A percentile compares a stretch with the other conserved stretches of the same genome.
Conservation (phyloP, 2,888 invertebrate genomes). For the Microchrysa polita region DNA sequence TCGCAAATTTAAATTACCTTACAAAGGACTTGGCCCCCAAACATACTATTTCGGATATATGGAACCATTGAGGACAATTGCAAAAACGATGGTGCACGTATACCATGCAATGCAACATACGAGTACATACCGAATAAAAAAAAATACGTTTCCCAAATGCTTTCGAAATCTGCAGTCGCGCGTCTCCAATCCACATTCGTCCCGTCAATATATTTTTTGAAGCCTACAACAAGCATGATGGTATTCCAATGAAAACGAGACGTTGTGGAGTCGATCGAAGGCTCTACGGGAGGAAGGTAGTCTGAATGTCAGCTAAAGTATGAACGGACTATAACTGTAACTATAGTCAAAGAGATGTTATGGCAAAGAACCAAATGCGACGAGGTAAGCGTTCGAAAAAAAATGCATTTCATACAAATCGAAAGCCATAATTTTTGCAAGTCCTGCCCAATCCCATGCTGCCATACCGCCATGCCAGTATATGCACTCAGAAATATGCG, state of each 20-base stretch:
- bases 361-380: conserved; percentile 31
- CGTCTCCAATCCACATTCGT: conserved; percentile 43
- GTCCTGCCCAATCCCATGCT: conserved; percentile 45
- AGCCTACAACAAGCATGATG: conserved; percentile 39
- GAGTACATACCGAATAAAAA: background rate
- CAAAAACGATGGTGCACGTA: conserved; percentile 36
- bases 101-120: conserved; percentile 13
- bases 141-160: conserved; percentile 28
- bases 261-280: background rate
- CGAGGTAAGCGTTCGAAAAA: conserved; percentile 41
- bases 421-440: conserved; percentile 50
- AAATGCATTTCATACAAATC: conserved; percentile 50
- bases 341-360: conserved; percentile 3
- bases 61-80: background rate
- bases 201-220: conserved; percentile 40
- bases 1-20: conserved; percentile 46
- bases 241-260: conserved; percentile 18
- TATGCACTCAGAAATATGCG: background rate
- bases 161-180: conserved; percentile 45
- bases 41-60: conserved; percentile 11
- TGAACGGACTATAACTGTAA: too few relatives aligned
- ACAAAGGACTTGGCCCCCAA: conserved; percentile 4
- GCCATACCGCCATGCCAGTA: background rate
- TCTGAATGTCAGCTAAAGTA: background rate
- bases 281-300: background rate